These are phyloP conservation scores for Rousettus leschenaultii DNA, from an alignment of 2,113 vertebrate genomes.

Conservation along the genomic window DNA sequence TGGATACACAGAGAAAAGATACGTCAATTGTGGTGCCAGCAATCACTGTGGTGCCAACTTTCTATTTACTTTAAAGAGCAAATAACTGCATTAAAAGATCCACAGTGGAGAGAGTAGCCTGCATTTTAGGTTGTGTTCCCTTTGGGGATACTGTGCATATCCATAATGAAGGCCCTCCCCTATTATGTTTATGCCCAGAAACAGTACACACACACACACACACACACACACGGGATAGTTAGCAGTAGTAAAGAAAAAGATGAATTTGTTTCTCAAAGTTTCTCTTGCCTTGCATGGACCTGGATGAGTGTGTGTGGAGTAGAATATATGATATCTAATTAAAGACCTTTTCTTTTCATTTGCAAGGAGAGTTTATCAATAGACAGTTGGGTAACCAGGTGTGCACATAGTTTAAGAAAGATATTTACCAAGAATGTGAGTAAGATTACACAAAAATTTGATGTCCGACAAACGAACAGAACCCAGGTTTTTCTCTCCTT, in stretches of 20 bases:
- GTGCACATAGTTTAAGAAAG: not conserved
- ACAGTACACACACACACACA: no score
- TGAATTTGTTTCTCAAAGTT: conserved; percentile 6
- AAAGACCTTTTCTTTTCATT: not conserved
- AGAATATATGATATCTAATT: not conserved
- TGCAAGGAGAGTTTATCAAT: not conserved
- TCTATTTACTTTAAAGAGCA: not conserved
- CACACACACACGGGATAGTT: not conserved
- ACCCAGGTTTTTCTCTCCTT: not conserved
- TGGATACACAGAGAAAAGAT: not conserved
- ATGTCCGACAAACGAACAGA: not conserved
- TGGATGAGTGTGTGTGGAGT: not conserved
- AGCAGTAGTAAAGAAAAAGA: not conserved
- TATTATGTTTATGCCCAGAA: not conserved
- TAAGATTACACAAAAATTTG: not conserved
- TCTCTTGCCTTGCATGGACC: not conserved
- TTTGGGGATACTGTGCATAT: not conserved
- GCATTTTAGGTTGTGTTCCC: not conserved
- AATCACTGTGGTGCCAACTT: not conserved
- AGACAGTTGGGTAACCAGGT: not conserved
- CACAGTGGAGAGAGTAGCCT: not conserved
- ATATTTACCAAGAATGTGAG: not conserved
- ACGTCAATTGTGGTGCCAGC: not conserved
- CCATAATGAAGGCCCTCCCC: not conserved
- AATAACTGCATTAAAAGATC: not conserved